phyloP scores from a whole-genome alignment of 2,113 vertebrate genomes.

The Hiodon tergisus region DNA sequence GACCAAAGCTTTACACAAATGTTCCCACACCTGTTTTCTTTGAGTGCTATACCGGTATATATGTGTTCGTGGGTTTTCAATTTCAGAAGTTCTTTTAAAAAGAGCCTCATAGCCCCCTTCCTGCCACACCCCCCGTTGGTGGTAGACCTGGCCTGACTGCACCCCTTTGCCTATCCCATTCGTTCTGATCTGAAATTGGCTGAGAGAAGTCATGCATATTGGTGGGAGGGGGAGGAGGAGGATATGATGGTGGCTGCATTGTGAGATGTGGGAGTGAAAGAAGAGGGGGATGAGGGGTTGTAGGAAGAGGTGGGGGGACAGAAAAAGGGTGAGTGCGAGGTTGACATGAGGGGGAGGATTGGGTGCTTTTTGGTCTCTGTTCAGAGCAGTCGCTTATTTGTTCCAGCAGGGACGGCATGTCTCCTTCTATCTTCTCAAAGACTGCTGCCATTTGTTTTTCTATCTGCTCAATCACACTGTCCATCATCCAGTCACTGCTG shows the following conservation, averaged over 20 bases:
- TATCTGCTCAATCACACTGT: constrained; percentile 70
- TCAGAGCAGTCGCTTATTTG: constrained; percentile 68
- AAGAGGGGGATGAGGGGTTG: constrained; percentile 41
- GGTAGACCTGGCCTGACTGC: constrained; percentile 46
- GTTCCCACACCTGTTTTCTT: too few species aligned
- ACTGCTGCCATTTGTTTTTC: constrained; percentile 73
- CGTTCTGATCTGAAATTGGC: constrained; percentile 41
- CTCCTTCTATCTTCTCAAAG: constrained; percentile 71
- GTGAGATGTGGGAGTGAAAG: constrained; percentile 46
- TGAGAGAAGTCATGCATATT: constrained; percentile 40
- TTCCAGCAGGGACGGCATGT: constrained; percentile 70
- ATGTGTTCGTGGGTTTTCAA: background rate
- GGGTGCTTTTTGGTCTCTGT: constrained; percentile 50
- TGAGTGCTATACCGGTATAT: constrained; percentile 3
- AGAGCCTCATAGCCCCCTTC: constrained; percentile 52
- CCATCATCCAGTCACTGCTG: constrained; percentile 68
- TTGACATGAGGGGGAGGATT: constrained; percentile 52
- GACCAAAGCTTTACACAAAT: background rate
- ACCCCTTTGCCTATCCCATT: constrained; percentile 45
- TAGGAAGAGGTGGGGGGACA: constrained; percentile 42
- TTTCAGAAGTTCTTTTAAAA: background rate
- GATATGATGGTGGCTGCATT: constrained; percentile 46
- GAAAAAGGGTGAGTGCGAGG: constrained; percentile 42
- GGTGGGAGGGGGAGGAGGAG: constrained; percentile 52
- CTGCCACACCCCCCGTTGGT: constrained; percentile 48